Evolutionary conservation across 2,113 vertebrate genomes (phyloP), one percentile per base, ranked within the genome.

Genomic region (Capreolus pygargus): DNA sequence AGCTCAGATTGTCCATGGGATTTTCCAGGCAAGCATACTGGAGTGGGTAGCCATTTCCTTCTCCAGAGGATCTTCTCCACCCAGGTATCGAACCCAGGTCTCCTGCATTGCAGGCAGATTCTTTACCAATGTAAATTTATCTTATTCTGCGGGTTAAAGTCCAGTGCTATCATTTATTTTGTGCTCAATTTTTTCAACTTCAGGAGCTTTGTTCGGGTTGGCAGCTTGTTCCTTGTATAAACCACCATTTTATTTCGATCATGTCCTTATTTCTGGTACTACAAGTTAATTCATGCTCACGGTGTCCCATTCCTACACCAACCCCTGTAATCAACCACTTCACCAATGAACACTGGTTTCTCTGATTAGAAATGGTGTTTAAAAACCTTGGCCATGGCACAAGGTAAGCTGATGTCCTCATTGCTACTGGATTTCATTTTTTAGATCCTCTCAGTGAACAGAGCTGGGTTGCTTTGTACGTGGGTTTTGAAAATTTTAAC

Each of bases 171-270:
- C 25, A 5, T 33, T 95, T 58, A 76, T 57, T 88, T 85, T 33
- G 54, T 94, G 14, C 14, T 86, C 23, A 83, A 58, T 28, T 58
- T 39, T 17, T 50, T 82, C 25, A 45, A 6, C 28, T 84, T 70
- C 30, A 52, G 27, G 16, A 33, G 2, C 1, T 54, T 4, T 78
- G 70, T 47, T n/a, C 10, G 60, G 8, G 1, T 39, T 70, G 64
- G 16, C 36, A 61, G 6, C 6, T 39, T 61, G 4, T 47, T 81
- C 7, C 82, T 67, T 76, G 9, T 10, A 27, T 5, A 27, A 4
- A 12, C 7, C 13, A 6, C 4, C 6, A 5, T 60, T 33, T 3
- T 17, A 43, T n/a, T 79, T 19, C 8, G 1, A 19, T n/a, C 5
- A 23, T 14, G 79, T 70, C n/a, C 15, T 88, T 43, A 61, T 94